Evolutionary conservation across 2,797 vertebrate species (phyloP).

Genomic region (Chaunax sp.): DNA sequence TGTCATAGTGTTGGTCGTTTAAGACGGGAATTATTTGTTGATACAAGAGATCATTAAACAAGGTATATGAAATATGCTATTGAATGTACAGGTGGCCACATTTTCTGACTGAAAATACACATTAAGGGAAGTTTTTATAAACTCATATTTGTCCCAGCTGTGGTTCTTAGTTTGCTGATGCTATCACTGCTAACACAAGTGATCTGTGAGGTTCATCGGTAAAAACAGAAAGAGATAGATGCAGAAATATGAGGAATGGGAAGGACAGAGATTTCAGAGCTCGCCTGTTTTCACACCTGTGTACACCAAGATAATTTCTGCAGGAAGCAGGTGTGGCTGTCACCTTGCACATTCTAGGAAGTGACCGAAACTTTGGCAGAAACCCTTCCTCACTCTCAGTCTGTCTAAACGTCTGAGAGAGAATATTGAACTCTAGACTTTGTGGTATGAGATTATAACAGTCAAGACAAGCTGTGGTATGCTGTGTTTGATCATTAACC

Average conservation of each 20-base stretch:
- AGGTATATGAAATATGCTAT: no score
- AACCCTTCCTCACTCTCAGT: background rate
- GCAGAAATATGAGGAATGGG: slow-evolving; percentile 6
- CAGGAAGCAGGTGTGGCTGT: slow-evolving; percentile 18
- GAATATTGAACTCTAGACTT: slow-evolving; percentile 20
- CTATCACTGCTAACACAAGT: background rate
- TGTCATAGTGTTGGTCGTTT: no score
- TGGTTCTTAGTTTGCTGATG: background rate
- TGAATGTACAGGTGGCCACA: no score
- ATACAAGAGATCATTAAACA: no score
- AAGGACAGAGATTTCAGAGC: background rate
- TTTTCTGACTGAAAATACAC: no score
- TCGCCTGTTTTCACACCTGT: background rate
- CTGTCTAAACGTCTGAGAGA: background rate
- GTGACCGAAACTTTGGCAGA: background rate
- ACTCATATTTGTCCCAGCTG: no score
- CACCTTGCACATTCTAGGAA: background rate
- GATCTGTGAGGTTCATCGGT: background rate
- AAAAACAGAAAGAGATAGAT: background rate
- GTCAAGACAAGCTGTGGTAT: background rate
- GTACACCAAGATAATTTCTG: slow-evolving; percentile 10
- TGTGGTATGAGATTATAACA: slow-evolving; percentile 3
- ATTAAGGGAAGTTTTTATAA: no score
- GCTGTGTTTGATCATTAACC: slow-evolving; percentile 32
- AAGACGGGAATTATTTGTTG: no score